phyloP scores from a whole-genome alignment of 2,888 invertebrate species.

The Liposcelis brunnea region DNA sequence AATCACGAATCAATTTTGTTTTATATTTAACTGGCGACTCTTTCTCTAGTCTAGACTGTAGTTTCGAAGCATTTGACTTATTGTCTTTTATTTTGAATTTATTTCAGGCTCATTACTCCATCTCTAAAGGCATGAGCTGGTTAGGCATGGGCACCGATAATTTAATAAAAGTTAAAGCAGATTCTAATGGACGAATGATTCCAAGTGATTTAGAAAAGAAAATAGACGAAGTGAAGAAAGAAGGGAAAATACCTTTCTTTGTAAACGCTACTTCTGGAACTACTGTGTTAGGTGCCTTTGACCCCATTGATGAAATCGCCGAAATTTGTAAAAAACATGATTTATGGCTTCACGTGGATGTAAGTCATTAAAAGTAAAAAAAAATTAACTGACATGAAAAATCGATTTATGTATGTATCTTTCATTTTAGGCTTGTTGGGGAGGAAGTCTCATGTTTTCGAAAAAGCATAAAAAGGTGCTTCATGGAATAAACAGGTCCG shows the following conservation, averaged over 20 bases:
- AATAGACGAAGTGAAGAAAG: slow-evolving; percentile 30
- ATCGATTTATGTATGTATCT: background rate
- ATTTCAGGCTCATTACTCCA: slow-evolving; percentile 69
- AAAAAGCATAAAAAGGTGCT: slow-evolving; percentile 40
- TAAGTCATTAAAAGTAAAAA: slow-evolving; percentile 26
- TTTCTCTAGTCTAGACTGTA: background rate
- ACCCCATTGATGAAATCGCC: slow-evolving; percentile 49
- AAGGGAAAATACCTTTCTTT: slow-evolving; percentile 42
- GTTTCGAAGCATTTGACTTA: too few relatives aligned
- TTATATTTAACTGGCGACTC: too few relatives aligned
- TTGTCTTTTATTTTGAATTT: too few relatives aligned
- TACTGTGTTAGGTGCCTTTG: slow-evolving; percentile 70
- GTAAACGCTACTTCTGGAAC: slow-evolving; percentile 65
- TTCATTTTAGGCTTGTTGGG: slow-evolving; percentile 52
- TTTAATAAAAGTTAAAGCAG: slow-evolving; percentile 44
- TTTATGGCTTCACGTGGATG: slow-evolving; percentile 73
- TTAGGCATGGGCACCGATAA: slow-evolving; percentile 69
- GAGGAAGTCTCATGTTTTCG: slow-evolving; percentile 56
- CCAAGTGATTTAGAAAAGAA: slow-evolving; percentile 38
- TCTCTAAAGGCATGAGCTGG: slow-evolving; percentile 64
- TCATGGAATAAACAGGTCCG: slow-evolving; percentile 44
- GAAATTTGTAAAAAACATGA: slow-evolving; percentile 46
- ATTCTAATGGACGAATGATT: slow-evolving; percentile 48
- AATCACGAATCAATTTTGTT: too few relatives aligned
- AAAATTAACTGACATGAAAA: background rate